phyloP scores from a whole-genome alignment of 2,113 vertebrate species.

The Apeltes quadracus region DNA sequence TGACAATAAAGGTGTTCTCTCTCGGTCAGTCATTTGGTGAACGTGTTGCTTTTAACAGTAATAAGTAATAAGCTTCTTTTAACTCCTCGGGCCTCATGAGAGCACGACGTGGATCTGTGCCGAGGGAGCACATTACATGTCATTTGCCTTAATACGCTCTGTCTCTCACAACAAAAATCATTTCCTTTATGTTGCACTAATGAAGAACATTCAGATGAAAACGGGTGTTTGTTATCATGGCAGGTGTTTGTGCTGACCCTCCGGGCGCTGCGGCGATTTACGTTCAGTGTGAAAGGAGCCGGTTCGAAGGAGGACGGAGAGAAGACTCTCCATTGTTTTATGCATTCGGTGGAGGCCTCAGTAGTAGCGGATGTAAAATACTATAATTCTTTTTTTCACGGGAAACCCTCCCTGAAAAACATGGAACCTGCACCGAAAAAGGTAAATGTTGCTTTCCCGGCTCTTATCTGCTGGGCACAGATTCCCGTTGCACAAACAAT shows the following conservation, averaged over 20 bases:
- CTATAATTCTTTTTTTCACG: no score
- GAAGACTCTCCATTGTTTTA: neutral
- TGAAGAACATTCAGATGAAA: no score
- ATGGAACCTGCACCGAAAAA: neutral
- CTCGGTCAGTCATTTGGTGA: neutral
- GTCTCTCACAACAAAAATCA: no score
- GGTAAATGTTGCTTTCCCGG: neutral
- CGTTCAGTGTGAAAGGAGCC: neutral
- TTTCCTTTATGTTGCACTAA: no score
- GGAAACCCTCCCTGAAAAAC: neutral
- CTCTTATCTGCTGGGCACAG: neutral
- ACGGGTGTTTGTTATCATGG: no score
- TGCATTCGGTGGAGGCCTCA: neutral
- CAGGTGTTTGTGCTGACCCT: no score
- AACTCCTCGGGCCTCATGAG: no score
- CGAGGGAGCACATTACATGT: neutral
- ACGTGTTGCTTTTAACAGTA: neutral
- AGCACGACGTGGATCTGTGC: no score
- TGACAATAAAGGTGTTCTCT: slow-evolving; percentile 19
- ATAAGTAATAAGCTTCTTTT: neutral
- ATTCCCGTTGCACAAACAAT: neutral
- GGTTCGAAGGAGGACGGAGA: neutral
- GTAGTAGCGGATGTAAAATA: neutral
- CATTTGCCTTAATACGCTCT: neutral
- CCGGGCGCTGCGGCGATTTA: neutral